phyloP scores from a whole-genome alignment of 2,113 vertebrate species.

The Potamarius usumacintae region DNA sequence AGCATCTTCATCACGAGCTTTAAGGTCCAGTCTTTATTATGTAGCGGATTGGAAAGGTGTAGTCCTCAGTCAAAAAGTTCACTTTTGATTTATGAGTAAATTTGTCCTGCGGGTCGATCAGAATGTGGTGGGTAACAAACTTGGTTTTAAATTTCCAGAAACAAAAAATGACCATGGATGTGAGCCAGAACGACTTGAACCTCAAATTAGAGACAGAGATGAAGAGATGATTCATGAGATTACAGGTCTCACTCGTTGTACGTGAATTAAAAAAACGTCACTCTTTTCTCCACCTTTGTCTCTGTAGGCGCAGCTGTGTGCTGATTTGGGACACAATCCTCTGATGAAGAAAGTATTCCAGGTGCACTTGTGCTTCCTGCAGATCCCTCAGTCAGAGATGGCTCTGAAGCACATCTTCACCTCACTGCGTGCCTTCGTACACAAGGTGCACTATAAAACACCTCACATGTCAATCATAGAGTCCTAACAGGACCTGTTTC shows the following conservation, averaged over 20 bases:
- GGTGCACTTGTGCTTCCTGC: constrained; percentile 93
- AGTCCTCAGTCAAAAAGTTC: background rate
- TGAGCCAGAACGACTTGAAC: background rate
- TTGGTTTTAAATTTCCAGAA: background rate
- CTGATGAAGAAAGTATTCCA: constrained; percentile 99
- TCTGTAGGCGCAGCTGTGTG: constrained; percentile 84
- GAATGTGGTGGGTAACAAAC: background rate
- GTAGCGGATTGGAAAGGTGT: no score
- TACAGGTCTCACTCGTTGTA: no score
- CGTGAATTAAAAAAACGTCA: no score
- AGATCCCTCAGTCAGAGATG: constrained; percentile 92
- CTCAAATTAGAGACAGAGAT: no score
- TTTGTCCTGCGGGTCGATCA: background rate
- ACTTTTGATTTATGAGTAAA: background rate
- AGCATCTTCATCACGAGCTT: constrained; percentile 92
- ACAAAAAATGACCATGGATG: background rate
- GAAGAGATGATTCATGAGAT: background rate
- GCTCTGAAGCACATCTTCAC: constrained; percentile 92
- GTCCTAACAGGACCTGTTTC: background rate
- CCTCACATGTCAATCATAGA: background rate
- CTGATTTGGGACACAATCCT: constrained; percentile 91
- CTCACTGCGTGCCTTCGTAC: constrained; percentile 89
- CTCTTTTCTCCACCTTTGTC: background rate
- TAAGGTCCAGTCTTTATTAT: constrained; percentile 77
- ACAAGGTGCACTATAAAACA: constrained; percentile 79